These are phyloP conservation scores for Drosophila flavopinicola DNA, from an alignment of 2,888 invertebrate species.

Conservation along the genomic window DNA sequence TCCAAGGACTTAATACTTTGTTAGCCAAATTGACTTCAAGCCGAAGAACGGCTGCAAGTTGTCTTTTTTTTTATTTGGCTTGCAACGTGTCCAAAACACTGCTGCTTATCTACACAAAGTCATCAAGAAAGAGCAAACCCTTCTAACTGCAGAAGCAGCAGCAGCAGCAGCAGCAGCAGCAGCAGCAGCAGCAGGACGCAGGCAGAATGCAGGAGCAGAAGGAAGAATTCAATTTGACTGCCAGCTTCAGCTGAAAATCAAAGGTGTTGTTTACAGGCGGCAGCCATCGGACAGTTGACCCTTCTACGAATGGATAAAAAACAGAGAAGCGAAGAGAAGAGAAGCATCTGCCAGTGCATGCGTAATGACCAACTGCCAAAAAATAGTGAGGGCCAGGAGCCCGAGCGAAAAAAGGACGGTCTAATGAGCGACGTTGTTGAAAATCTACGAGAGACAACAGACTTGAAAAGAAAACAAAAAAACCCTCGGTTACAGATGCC, in stretches of 20 bases:
- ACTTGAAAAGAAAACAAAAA: conserved; percentile 30
- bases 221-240: conserved; percentile 69
- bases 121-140: conserved; percentile 45
- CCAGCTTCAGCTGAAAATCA: conserved; percentile 68
- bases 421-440: conserved; percentile 75
- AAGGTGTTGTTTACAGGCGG: conserved; percentile 78
- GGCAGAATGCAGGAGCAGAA: conserved; percentile 22
- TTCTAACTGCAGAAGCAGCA: conserved; percentile 51
- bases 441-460: conserved; percentile 61
- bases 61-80: conserved; percentile 30
- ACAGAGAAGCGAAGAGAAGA: conserved; percentile 21
- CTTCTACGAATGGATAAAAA: conserved; percentile 59
- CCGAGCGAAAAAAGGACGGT: conserved; percentile 48
- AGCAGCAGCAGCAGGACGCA: conserved; percentile 5
- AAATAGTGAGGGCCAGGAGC: conserved; percentile 58
- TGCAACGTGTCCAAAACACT: conserved; percentile 24
- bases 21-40: conserved; percentile 39
- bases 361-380: conserved; percentile 82
- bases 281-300: conserved; percentile 69
- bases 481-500: conserved; percentile 71
- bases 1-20: conserved; percentile 36
- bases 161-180: conserved; percentile 9
- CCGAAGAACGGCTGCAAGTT: conserved; percentile 63
- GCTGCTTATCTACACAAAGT: conserved; percentile 43
- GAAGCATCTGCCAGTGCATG: conserved; percentile 82